These are phyloP conservation scores for Diglossa brunneiventris DNA, from an alignment of 2,113 vertebrate species.

Conservation along the genomic window DNA sequence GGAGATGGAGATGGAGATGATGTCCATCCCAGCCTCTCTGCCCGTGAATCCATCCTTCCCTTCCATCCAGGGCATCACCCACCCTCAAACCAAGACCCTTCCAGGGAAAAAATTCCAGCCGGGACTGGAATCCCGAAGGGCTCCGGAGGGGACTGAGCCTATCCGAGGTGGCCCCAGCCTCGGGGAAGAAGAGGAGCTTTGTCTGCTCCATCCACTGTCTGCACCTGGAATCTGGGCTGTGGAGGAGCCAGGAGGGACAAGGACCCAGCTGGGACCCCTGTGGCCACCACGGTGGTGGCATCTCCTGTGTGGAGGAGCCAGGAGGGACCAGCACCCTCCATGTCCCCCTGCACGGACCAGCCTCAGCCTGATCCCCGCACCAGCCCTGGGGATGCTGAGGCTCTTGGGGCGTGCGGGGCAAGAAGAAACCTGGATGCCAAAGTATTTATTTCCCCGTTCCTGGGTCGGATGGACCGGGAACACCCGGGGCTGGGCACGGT, in stretches of 20 bases:
- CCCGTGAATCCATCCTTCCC: background rate
- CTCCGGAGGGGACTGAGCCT: no score
- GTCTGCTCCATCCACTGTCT: no score
- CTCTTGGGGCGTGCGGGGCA: background rate
- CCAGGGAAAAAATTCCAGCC: background rate
- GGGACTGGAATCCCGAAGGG: background rate
- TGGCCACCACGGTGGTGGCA: no score
- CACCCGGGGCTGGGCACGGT: rapidly evolving
- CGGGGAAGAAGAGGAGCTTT: no score
- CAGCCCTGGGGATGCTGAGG: rapidly evolving
- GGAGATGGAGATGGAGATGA: no score
- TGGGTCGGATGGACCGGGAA: background rate
- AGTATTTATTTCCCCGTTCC: no score
- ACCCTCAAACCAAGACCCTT: background rate
- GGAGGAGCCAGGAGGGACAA: no score
- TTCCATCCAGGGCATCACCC: background rate
- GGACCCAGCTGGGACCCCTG: no score
- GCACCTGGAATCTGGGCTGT: no score
- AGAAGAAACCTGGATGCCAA: rapidly evolving
- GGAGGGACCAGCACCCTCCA: background rate
- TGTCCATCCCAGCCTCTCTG: background rate
- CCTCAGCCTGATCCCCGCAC: rapidly evolving
- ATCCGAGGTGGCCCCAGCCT: no score
- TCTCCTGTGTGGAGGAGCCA: no score
- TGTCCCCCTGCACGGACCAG: rapidly evolving